Evolutionary conservation across 2,888 invertebrate genomes (phyloP).

Genomic region (Tridacna crocea): DNA sequence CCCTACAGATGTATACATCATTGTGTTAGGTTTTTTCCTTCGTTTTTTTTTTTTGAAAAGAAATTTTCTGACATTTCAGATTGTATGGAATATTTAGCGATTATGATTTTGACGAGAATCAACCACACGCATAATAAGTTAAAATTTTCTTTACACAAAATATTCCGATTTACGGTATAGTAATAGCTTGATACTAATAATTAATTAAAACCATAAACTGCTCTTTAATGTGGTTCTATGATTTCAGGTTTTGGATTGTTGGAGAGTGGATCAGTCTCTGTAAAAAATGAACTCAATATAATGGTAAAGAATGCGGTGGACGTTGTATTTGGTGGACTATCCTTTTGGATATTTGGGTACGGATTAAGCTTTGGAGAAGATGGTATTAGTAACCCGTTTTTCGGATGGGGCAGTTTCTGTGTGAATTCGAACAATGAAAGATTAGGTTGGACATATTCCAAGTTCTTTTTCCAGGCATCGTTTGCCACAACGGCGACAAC

Average conservation of each 20-base stretch:
- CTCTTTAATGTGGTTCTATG: no score
- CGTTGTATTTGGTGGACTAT: conserved; percentile 76
- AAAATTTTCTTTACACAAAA: neutral
- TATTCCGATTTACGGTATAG: no score
- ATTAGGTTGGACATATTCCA: conserved; percentile 70
- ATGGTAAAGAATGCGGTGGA: conserved; percentile 80
- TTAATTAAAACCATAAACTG: no score
- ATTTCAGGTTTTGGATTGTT: conserved; percentile 77
- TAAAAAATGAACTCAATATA: conserved; percentile 79
- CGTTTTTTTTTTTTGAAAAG: no score
- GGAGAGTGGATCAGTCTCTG: conserved; percentile 75
- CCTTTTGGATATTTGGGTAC: conserved; percentile 79
- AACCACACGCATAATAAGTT: neutral
- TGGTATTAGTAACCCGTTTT: conserved; percentile 67
- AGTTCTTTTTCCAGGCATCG: conserved; percentile 79
- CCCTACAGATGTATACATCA: no score
- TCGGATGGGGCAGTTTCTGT: conserved; percentile 78
- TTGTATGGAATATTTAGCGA: no score
- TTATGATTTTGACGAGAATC: no score
- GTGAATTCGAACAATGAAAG: conserved; percentile 82
- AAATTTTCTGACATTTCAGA: no score
- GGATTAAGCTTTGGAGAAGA: conserved; percentile 76
- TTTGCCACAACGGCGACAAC: conserved; percentile 80
- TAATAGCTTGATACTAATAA: no score
- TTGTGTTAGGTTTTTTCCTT: no score